Percentiles rank a stretch among this genome's conserved stretches.
Conservation (phyloP, 2,888 invertebrate genomes). For the Stenichneumon culpator region DNA sequence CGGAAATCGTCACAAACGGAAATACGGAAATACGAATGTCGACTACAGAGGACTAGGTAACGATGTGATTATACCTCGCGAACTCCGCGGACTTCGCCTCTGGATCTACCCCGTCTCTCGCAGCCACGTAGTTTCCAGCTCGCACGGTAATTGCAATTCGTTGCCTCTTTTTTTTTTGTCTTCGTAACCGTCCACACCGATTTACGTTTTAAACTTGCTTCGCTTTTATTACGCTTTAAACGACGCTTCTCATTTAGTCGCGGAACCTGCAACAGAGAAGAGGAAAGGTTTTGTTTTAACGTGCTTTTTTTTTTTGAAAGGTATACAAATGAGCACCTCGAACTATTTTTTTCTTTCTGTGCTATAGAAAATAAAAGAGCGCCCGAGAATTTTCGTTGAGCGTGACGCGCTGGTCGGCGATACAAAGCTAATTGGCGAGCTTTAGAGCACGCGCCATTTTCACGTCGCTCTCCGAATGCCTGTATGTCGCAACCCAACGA, state of each 20-base stretch:
- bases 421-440: slow-evolving; percentile 64
- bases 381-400: slow-evolving; percentile 12
- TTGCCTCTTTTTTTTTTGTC: background rate
- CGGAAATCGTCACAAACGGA: background rate
- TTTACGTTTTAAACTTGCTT: background rate
- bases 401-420: slow-evolving; percentile 14
- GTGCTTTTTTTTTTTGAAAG: background rate
- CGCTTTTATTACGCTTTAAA: slow-evolving; percentile 78
- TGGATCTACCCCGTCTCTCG: background rate
- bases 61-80: slow-evolving; percentile 20
- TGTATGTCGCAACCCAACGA: background rate
- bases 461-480: background rate
- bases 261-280: slow-evolving; percentile 81
- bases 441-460: slow-evolving; percentile 56
- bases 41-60: background rate
- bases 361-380: slow-evolving; percentile 17
- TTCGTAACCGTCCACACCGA: background rate
- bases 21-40: slow-evolving; percentile 2
- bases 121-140: background rate
- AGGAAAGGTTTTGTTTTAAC: background rate
- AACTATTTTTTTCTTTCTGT: slow-evolving; percentile 14
- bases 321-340: slow-evolving; percentile 17
- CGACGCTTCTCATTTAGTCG: slow-evolving; percentile 88
- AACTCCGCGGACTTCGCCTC: background rate
- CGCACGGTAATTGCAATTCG: background rate